These are phyloP conservation scores for Allygus modestus DNA, from an alignment of 2,888 invertebrate genomes.

Conservation along the genomic window DNA sequence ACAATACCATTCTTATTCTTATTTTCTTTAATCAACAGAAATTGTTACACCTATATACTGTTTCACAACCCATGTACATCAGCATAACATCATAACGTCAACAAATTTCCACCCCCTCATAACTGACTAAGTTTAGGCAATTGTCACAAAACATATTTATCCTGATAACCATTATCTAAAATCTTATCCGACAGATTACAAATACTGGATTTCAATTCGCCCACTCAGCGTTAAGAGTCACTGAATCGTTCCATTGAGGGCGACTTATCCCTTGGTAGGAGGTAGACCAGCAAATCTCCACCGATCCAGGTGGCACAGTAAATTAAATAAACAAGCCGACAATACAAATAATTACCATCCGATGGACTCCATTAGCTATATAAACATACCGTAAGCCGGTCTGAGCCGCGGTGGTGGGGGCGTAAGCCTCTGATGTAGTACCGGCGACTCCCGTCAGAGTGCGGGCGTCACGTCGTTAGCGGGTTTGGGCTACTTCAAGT, in stretches of 20 bases:
- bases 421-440: constrained; percentile 13
- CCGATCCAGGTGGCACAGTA: constrained; percentile 20
- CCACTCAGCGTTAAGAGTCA: background rate
- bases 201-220: constrained; percentile 36
- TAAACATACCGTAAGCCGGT: constrained; percentile 40
- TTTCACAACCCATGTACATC: too few relatives aligned
- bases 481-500: constrained; percentile 29
- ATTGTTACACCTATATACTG: too few relatives aligned
- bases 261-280: constrained; percentile 3
- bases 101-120: too few relatives aligned
- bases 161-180: background rate
- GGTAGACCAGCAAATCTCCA: constrained; percentile 1
- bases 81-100: too few relatives aligned
- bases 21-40: too few relatives aligned
- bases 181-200: constrained; percentile 20
- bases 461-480: constrained; percentile 38
- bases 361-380: constrained; percentile 27
- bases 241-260: constrained; percentile 14
- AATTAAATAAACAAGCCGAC: constrained; percentile 56
- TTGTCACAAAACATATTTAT: background rate
- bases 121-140: too few relatives aligned
- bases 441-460: background rate
- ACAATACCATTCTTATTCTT: too few relatives aligned
- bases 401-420: background rate
- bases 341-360: constrained; percentile 21